phyloP scores from a whole-genome alignment of 2,797 vertebrate species.

The Monodelphis domestica region DNA sequence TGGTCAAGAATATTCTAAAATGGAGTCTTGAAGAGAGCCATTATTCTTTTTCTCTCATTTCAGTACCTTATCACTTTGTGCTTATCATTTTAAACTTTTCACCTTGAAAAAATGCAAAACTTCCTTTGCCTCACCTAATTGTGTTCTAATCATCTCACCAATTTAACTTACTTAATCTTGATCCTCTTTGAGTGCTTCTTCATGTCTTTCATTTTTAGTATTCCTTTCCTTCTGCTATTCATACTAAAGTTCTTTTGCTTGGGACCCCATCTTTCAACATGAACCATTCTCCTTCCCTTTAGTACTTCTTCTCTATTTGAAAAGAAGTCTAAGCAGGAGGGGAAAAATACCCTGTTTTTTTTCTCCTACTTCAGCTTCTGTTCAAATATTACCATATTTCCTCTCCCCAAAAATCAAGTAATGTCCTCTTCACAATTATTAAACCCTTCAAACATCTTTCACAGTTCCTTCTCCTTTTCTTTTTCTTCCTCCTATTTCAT shows the following conservation, averaged over 20 bases:
- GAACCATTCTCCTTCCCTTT: background rate
- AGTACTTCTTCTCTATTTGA: background rate
- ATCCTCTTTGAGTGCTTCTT: background rate
- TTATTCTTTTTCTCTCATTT: background rate
- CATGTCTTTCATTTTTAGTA: background rate
- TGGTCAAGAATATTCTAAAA: too few relatives aligned
- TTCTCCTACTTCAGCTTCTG: background rate
- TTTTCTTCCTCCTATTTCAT: background rate
- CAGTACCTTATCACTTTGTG: background rate
- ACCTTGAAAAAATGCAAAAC: background rate
- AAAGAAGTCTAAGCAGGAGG: too few relatives aligned
- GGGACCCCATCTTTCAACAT: background rate
- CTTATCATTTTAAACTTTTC: background rate
- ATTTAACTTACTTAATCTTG: background rate
- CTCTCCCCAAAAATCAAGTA: background rate
- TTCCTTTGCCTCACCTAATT: background rate
- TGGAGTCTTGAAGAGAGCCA: too few relatives aligned
- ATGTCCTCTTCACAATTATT: background rate
- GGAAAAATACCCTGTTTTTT: too few relatives aligned
- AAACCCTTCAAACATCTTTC: background rate
- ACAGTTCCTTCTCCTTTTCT: background rate
- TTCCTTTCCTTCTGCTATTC: background rate
- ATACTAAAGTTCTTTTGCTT: background rate
- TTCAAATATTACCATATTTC: background rate
- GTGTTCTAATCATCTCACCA: background rate